These are phyloP conservation scores for Phoebastria nigripes DNA, from an alignment of 2,797 vertebrate species.

Conservation along the genomic window DNA sequence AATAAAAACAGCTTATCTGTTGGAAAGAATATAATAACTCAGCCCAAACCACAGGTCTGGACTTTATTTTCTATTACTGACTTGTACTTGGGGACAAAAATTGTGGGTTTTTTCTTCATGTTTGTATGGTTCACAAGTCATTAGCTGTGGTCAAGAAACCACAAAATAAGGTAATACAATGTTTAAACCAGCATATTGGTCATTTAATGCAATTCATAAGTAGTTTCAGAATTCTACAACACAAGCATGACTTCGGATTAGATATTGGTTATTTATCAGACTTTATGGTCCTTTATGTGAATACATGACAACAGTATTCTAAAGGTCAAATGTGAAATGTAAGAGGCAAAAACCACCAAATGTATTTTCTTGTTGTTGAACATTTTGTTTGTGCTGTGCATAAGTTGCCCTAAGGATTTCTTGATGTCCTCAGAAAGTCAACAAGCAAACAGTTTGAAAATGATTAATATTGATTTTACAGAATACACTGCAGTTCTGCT, in stretches of 20 bases:
- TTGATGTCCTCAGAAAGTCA: constrained; percentile 45
- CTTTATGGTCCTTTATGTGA: neutral
- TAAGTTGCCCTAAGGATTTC: constrained; percentile 28
- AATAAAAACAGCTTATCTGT: neutral
- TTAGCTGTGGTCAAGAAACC: neutral
- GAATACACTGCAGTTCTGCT: neutral
- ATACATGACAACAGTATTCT: neutral
- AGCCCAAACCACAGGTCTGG: neutral
- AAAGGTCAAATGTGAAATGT: constrained; percentile 33
- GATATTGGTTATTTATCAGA: neutral
- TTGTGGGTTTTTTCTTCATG: neutral
- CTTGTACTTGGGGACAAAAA: neutral
- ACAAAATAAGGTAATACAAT: neutral
- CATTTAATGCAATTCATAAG: neutral
- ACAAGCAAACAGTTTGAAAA: constrained; percentile 30
- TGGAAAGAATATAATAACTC: neutral
- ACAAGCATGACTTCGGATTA: neutral
- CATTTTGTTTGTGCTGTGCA: neutral
- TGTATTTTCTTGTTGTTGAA: neutral
- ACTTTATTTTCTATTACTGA: neutral
- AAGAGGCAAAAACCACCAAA: neutral
- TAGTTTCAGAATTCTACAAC: neutral
- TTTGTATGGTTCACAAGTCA: neutral
- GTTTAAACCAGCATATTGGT: neutral
- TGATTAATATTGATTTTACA: constrained; percentile 42